Conservation (phyloP, 2,888 invertebrate genomes). For the Tetragnatha montana region DNA sequence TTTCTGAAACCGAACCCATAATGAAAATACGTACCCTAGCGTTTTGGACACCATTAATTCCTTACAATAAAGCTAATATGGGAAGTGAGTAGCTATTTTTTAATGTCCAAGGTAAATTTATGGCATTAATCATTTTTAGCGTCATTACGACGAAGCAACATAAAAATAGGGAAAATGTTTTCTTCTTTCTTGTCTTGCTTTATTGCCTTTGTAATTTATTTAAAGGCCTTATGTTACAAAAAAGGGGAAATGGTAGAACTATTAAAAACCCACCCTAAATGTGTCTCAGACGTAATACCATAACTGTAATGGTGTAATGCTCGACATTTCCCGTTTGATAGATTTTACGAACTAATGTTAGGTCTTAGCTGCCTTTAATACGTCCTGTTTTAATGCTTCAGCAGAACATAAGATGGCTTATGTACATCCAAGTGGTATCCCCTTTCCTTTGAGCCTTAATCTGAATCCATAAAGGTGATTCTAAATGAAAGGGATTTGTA, state of each 20-base stretch:
- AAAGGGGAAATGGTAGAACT: not conserved
- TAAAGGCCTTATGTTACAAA: not conserved
- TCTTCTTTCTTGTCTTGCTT: not conserved
- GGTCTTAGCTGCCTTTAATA: not conserved
- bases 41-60: conserved; percentile 13
- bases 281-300: not conserved
- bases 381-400: not conserved
- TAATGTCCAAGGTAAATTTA: not conserved
- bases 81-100: not conserved
- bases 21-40: not conserved
- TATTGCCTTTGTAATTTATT: not conserved
- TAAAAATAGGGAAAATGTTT: not conserved
- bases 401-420: not conserved
- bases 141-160: not conserved
- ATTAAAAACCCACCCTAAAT: not conserved
- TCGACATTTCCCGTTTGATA: not conserved
- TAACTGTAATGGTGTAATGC: not conserved
- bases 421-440: not conserved
- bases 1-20: not conserved
- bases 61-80: conserved; percentile 21
- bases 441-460: not conserved
- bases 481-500: not conserved
- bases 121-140: not conserved
- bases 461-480: not conserved
- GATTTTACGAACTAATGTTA: not conserved